phyloP scores from a whole-genome alignment of 2,113 vertebrate species.

The Gadus macrocephalus region DNA sequence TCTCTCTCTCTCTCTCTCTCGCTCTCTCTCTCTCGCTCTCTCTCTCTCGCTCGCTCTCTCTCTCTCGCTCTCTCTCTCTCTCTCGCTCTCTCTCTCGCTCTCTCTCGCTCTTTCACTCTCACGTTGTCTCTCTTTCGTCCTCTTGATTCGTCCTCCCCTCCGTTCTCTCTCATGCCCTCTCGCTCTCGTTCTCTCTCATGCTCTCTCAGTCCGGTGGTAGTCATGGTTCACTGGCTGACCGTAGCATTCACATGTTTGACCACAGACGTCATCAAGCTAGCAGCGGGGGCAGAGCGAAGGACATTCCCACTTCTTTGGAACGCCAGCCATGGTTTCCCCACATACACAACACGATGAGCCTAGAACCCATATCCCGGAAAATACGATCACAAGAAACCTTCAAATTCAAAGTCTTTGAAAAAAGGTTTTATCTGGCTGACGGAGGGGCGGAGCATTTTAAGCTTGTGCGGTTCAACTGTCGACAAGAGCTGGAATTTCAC shows the following conservation, averaged over 20 bases:
- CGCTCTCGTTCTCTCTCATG: background rate
- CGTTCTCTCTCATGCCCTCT: background rate
- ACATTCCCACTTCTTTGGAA: too few relatives aligned
- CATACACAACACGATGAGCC: background rate
- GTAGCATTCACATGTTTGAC: constrained; percentile 13
- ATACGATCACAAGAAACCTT: background rate
- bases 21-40: background rate
- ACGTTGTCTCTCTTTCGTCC: background rate
- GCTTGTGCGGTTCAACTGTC: background rate
- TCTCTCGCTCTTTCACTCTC: background rate
- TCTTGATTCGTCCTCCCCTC: background rate
- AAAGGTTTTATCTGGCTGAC: too few relatives aligned
- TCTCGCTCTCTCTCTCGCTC: constrained; percentile 12
- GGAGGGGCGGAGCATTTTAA: background rate
- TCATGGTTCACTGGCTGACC: constrained; percentile 24
- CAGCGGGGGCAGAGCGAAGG: too few relatives aligned
- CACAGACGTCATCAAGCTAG: too few relatives aligned
- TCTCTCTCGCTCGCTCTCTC: constrained; percentile 12
- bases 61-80: background rate
- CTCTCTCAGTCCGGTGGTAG: background rate
- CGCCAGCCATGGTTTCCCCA: too few relatives aligned
- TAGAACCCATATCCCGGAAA: background rate
- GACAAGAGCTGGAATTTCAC: background rate
- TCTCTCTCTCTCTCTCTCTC: constrained; percentile 3
- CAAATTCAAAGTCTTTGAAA: background rate